phyloP scores from a whole-genome alignment of 2,797 vertebrate genomes.

The Todus mexicanus region DNA sequence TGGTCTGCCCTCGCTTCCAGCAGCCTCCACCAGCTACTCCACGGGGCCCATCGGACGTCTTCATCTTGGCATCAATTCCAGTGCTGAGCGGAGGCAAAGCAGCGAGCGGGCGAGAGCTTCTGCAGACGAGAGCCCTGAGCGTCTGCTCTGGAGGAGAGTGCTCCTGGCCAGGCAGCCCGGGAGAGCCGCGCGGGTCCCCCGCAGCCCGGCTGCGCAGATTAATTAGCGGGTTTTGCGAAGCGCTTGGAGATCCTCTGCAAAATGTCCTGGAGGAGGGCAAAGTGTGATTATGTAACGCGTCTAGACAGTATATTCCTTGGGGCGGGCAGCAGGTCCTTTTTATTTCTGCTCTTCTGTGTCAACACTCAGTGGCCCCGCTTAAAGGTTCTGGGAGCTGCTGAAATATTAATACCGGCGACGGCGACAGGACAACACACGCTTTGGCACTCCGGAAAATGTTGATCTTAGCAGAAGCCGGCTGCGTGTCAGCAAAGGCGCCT shows the following conservation, averaged over 20 bases:
- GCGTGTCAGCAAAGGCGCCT: background rate
- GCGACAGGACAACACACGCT: background rate
- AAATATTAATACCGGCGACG: constrained; percentile 2
- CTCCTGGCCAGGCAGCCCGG: background rate
- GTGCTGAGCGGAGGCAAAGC: background rate
- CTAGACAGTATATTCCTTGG: constrained; percentile 13
- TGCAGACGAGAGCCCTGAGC: background rate
- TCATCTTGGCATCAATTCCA: background rate
- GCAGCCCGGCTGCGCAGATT: background rate
- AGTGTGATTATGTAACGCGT: background rate
- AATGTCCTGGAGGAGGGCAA: constrained; percentile 39
- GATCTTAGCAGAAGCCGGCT: background rate
- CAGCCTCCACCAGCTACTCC: background rate
- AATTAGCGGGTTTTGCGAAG: background rate
- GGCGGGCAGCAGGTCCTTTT: background rate
- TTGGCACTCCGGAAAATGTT: background rate
- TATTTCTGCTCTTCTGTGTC: background rate
- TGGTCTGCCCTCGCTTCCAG: background rate
- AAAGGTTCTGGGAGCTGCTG: constrained; percentile 13
- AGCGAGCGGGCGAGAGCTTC: background rate
- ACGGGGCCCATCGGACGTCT: rapidly evolving
- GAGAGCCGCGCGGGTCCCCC: background rate
- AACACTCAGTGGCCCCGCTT: background rate
- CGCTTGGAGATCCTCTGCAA: background rate
- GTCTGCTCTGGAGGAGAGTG: background rate